Evolutionary conservation across 1,140 invertebrate species (phyloP).

Genomic region (Conus betulinus): DNA sequence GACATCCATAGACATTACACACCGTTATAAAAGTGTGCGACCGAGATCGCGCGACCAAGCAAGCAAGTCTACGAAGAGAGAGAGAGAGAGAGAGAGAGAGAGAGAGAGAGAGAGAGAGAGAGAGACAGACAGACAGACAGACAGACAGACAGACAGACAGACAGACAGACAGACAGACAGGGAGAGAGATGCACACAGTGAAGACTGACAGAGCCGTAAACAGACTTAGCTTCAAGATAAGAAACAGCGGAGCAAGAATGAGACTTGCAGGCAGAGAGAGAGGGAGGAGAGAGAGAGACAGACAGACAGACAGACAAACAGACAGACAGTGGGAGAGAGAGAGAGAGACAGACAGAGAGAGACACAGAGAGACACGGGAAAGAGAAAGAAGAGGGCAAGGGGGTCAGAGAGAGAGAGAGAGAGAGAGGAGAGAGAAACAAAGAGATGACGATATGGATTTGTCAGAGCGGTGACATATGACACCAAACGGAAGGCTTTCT

Average conservation of each 20-base stretch:
- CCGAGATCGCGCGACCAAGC: too few species aligned
- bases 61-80: background rate
- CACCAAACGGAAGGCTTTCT: too few species aligned
- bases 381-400: too few species aligned
- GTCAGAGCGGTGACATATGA: too few species aligned
- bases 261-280: background rate
- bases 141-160: background rate
- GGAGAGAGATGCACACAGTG: background rate
- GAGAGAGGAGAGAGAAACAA: too few species aligned
- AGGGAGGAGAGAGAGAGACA: background rate
- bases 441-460: too few species aligned
- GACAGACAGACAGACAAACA: background rate
- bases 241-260: background rate
- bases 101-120: conserved; percentile 10
- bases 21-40: too few species aligned
- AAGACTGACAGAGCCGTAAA: background rate
- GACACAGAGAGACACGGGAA: too few species aligned
- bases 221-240: background rate
- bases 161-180: background rate
- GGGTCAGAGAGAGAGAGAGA: too few species aligned
- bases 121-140: conserved; percentile 2
- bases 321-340: background rate
- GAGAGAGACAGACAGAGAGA: too few species aligned
- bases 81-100: conserved; percentile 19
- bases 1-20: too few species aligned